Conservation (phyloP, 64 coral and sea anemone species). For the Montipora cactus region DNA sequence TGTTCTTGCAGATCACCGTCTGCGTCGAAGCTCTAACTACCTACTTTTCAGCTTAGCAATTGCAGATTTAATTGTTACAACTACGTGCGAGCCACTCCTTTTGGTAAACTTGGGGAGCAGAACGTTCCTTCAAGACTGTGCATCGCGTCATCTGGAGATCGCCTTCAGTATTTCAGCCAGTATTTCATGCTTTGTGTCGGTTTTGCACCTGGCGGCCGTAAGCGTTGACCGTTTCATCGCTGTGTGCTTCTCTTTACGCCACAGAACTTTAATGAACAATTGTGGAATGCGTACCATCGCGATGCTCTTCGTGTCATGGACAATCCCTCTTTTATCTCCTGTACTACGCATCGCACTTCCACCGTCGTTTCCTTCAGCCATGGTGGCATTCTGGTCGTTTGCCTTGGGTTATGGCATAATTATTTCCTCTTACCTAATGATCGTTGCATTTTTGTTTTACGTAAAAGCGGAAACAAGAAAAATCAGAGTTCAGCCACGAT, state of each 20-base stretch:
- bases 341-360: background rate
- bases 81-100: constrained; percentile 1
- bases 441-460: constrained; percentile 12
- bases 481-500: background rate
- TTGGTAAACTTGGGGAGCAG: background rate
- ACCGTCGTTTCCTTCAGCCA: background rate
- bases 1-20: background rate
- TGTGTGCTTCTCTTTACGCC: background rate
- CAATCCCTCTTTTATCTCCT: background rate
- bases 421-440: background rate
- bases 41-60: constrained; percentile 29
- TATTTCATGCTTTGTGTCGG: background rate
- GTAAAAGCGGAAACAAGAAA: background rate
- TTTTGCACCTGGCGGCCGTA: background rate
- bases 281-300: background rate
- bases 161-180: background rate
- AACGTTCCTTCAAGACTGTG: constrained; percentile 6
- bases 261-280: constrained; percentile 3
- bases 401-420: background rate
- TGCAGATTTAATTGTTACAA: constrained; percentile 41
- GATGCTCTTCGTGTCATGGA: constrained; percentile 2
- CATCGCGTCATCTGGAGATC: background rate
- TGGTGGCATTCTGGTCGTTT: background rate
- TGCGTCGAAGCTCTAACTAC: constrained; percentile 17
- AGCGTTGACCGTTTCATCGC: constrained; percentile 17